Percentiles rank a stretch among this genome's conserved stretches.
phyloP scores from a whole-genome alignment of 2,888 invertebrate genomes.

The Rhorus exstirpatorius region DNA sequence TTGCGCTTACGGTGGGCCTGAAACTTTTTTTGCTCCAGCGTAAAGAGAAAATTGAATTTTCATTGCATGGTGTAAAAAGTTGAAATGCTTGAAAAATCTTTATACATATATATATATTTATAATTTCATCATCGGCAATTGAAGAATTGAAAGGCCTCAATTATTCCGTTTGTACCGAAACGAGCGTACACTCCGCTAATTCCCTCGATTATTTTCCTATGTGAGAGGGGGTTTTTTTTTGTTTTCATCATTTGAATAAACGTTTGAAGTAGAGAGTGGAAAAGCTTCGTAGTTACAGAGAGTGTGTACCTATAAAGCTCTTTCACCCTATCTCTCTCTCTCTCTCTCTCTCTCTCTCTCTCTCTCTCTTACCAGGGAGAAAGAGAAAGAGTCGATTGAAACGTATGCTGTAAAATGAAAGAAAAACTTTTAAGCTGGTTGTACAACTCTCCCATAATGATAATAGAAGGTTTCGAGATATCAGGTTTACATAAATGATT shows the following conservation, averaged over 20 bases:
- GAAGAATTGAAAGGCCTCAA: slow-evolving; percentile 36
- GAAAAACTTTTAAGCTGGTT: slow-evolving; percentile 35
- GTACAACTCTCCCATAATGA: slow-evolving; percentile 42
- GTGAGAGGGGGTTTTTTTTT: slow-evolving; percentile 9
- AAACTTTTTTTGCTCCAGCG: slow-evolving; percentile 17
- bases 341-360: not conserved
- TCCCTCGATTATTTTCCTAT: slow-evolving; percentile 30
- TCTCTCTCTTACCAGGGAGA: not conserved
- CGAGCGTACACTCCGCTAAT: slow-evolving; percentile 24
- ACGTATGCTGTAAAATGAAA: slow-evolving; percentile 20
- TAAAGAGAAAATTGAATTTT: slow-evolving; percentile 33
- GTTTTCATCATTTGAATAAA: slow-evolving; percentile 43
- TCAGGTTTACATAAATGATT: slow-evolving; percentile 37
- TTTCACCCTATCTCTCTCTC: too few species aligned
- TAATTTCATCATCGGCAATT: slow-evolving; percentile 4
- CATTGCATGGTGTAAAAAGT: not conserved
- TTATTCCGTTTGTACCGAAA: slow-evolving; percentile 32
- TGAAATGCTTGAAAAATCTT: slow-evolving; percentile 26
- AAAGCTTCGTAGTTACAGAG: slow-evolving; percentile 29
- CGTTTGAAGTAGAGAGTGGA: slow-evolving; percentile 38
- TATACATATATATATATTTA: too few species aligned
- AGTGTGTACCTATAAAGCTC: slow-evolving; percentile 10
- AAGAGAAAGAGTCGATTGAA: slow-evolving; percentile 1
- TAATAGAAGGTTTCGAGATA: slow-evolving; percentile 48
- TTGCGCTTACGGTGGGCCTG: not conserved